Base-by-base conservation (phyloP, 1,140 invertebrate species). In the Atta texana region DNA sequence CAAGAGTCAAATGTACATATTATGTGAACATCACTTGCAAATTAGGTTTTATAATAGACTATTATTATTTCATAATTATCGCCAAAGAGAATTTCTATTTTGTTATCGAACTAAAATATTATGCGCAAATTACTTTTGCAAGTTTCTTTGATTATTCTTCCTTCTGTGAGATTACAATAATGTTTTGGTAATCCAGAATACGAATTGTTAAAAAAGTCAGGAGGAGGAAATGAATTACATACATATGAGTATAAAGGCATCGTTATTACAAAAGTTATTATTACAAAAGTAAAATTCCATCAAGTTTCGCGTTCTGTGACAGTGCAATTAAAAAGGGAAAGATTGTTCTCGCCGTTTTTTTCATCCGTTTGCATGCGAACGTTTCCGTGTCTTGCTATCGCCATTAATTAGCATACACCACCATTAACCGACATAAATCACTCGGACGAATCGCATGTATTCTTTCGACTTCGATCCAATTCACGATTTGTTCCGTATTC, bases 321-420 rank as follows among this genome's bases (percentile, higher is more conserved):
- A 28, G 51, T 31, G 51, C 21, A 81, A 81, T 81, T 71, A 71
- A 71, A 44, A 57, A 55, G 66, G 34, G 34, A 81, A 81, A 57
- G 21, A 80, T 68, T 55, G 5, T 12, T 1, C 31, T 18, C n/a
- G 31, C 0, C 21, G 8, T 16, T 55, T 81, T 24, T 71, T 77
- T 81, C 28, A 69, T 81, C 77, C 57, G 31, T 59, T 57, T 8
- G 51, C 64, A 81, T 34, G 66, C 51, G 21, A 81, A 21, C 34
- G 78, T 71, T 81, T 71, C 53, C 78, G 78, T 81, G 78, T 71
- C 28, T 81, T 24, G 53, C 64, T n/a, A 81, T 81, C 66, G 53
- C 34, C 34, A 28, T 71, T 81, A 71, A 81, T 81, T 71, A 71
- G 68, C 78, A 81, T 81, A 69, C 66, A 71, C 31, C 64, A 44